phyloP scores from a whole-genome alignment of 1,140 invertebrate genomes.

The Rhagoletis pomonella region DNA sequence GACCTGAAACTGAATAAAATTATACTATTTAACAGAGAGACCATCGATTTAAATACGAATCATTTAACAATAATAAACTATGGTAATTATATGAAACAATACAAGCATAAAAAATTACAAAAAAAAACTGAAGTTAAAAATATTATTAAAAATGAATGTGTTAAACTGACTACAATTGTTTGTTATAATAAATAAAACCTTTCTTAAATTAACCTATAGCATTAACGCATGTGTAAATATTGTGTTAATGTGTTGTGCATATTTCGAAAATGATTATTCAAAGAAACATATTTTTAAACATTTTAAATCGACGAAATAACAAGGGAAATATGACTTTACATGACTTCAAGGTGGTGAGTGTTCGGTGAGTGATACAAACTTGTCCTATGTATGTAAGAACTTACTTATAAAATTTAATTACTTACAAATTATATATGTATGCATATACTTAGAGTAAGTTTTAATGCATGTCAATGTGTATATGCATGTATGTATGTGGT shows the following conservation, averaged over 20 bases:
- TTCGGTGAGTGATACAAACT: not conserved
- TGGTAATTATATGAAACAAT: slow-evolving; percentile 31
- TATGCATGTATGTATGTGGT: slow-evolving; percentile 26
- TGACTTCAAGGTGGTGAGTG: not conserved
- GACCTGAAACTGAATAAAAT: slow-evolving; percentile 51
- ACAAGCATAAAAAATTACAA: not conserved
- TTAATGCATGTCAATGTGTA: slow-evolving; percentile 1
- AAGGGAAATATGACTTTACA: not conserved
- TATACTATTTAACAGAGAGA: slow-evolving; percentile 43
- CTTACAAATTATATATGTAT: slow-evolving; percentile 11
- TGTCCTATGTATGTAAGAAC: not conserved
- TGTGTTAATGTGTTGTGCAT: not conserved
- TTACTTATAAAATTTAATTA: slow-evolving; percentile 11
- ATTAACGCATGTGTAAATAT: not conserved
- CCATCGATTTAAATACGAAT: not conserved
- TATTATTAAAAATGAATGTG: not conserved
- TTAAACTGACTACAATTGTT: not conserved
- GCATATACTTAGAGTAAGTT: slow-evolving; percentile 19
- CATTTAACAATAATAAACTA: slow-evolving; percentile 31
- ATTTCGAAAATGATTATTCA: not conserved
- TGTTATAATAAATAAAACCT: not conserved
- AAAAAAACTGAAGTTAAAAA: not conserved
- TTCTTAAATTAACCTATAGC: not conserved
- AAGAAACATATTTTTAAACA: not conserved
- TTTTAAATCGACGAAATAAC: not conserved